Percentiles rank a stretch among this genome's conserved stretches.
These are phyloP conservation scores for Megalops cyprinoides DNA, from an alignment of 2,797 vertebrate species.

Conservation along the genomic window DNA sequence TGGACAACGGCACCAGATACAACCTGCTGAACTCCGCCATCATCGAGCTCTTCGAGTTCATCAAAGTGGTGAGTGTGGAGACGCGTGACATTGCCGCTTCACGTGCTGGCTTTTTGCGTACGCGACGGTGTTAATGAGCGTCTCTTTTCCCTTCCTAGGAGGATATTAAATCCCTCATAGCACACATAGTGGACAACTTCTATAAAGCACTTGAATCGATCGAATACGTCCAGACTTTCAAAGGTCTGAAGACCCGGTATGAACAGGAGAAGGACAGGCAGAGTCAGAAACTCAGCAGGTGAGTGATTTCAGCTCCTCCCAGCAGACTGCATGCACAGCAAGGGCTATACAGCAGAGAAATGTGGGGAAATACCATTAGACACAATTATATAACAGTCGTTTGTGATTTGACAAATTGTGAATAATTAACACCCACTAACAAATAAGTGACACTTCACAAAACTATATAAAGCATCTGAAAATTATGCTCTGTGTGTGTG, in stretches of 20 bases:
- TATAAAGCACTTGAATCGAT: slow-evolving; percentile 98
- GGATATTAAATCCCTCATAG: slow-evolving; percentile 95
- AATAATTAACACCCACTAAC: no score
- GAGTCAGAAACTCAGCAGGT: slow-evolving; percentile 95
- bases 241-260: slow-evolving; percentile 95
- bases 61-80: slow-evolving; percentile 86
- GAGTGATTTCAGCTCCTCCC: no score
- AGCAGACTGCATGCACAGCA: no score
- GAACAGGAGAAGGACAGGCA: slow-evolving; percentile 97
- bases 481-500: no score
- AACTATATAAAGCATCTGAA: no score
- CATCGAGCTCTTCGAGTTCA: slow-evolving; percentile 97
- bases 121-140: background rate
- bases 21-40: slow-evolving; percentile 97
- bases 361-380: no score
- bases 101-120: background rate
- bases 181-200: slow-evolving; percentile 98
- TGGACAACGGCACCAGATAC: slow-evolving; percentile 97
- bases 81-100: background rate
- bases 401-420: no score
- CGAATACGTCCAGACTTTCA: slow-evolving; percentile 98
- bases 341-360: no score
- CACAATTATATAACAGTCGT: no score
- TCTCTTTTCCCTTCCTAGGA: slow-evolving; percentile 76
- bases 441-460: no score